Evolutionary conservation across 2,113 vertebrate genomes (phyloP), one percentile per base, ranked within the genome.

Genomic region (Lucifuga dentata): DNA sequence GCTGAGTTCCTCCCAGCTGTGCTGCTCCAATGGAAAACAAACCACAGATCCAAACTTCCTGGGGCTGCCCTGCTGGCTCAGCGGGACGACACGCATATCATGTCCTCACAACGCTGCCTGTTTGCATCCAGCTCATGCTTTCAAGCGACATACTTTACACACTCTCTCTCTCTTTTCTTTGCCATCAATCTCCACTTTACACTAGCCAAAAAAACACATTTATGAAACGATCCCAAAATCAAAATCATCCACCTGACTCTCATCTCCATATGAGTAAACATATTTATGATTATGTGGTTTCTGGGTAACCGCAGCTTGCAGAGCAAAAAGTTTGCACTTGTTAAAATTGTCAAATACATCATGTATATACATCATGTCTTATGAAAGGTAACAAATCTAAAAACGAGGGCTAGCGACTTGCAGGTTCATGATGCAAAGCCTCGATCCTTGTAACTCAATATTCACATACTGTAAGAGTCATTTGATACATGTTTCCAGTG

Each of bases 41-140:
- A 83, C 44, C 53, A 60, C 38, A 24, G 17, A 45, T 81, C 32
- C 44, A 68, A 73, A 72, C 70, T 78, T 78, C 83, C 75, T 73
- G 58, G 17, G 19, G 50, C 48, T 11, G 17, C 48, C 23, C 46
- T 2, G 24, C 24, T 12, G 53, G 60, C 44, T 73, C 55, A 15
- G 45, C 19, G 12, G 63, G 29, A 38, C 45, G 26, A 49, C 58
- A 19, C 3, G 6, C 21, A 49, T 32, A 65, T 35, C 17, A 5
- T 33, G 45, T 24, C 10, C 65, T 70, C 33, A 0, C 55, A 51
- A 0, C 17, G 36, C 13, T 13, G 20, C 36, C 43, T 53, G 44
- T 70, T 23, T 52, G 61, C 46, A 36, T 55, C 68, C 68, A 73
- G 68, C 38, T 65, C 40, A 56, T 6, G 66, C 68, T 46, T 59